These are phyloP conservation scores for Origma solitaria DNA, from an alignment of 2,113 vertebrate genomes.

Conservation along the genomic window DNA sequence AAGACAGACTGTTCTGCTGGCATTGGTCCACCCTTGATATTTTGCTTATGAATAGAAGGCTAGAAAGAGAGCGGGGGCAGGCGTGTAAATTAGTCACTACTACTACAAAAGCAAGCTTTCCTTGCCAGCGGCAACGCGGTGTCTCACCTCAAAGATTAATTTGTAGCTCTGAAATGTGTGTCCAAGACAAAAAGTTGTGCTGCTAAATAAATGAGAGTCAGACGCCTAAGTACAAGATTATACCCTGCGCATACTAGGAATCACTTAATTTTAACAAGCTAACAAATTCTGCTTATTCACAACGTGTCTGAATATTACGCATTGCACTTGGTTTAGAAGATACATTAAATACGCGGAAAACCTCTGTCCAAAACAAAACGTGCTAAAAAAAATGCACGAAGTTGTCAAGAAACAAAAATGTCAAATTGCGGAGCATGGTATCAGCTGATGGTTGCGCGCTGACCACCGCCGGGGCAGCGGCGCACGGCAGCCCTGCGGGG, in stretches of 20 bases:
- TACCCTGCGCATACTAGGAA: neutral
- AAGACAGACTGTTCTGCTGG: slow-evolving; percentile 52
- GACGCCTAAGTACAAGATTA: neutral
- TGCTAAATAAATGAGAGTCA: neutral
- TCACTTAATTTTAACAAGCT: neutral
- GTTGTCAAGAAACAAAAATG: neutral
- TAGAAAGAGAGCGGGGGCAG: slow-evolving; percentile 19
- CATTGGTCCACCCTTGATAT: slow-evolving; percentile 17
- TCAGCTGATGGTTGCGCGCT: neutral
- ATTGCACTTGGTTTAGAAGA: neutral
- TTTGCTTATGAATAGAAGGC: slow-evolving; percentile 50
- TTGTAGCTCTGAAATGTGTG: neutral
- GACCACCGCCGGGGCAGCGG: neutral
- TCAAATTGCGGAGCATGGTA: too few relatives aligned
- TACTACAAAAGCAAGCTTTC: slow-evolving; percentile 50
- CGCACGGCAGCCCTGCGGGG: neutral
- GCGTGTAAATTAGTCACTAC: slow-evolving; percentile 38
- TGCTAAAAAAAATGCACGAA: neutral
- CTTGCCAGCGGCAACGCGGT: neutral
- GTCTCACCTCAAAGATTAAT: neutral
- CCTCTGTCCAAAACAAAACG: neutral
- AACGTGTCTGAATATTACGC: neutral
- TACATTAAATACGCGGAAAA: neutral
- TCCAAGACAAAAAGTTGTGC: neutral
- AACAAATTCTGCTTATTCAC: neutral